Base-by-base conservation (phyloP, 2,113 vertebrate genomes). In the Percina caprodes region DNA sequence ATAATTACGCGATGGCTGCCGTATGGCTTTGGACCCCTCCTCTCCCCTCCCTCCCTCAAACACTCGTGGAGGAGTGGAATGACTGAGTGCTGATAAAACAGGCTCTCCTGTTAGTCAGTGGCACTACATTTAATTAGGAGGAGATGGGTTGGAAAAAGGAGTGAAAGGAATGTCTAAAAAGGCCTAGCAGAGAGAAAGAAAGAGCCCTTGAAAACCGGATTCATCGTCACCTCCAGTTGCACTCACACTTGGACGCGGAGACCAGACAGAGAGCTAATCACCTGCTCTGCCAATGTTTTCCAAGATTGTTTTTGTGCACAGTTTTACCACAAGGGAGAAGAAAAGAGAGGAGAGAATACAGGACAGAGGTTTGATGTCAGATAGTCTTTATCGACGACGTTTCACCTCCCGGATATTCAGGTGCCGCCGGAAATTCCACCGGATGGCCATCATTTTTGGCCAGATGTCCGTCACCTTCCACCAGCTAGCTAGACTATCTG, bases 71-170 rank as follows among this genome's bases (percentile, higher is more conserved):
- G 75, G 69, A 83, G 79, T 69, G 77, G 72, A 79, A 68, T 77
- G 86, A 89, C 60, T 70, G 86, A 92, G 80, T 73, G 86, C 88
- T 83, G 89, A 90, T 93, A 91, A 92, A 82, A 86, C 82, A 69
- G 75, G 35, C 80, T 84, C 77, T 87, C 71, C 86, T 90, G 62
- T 86, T 83, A 30, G 79, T 83, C 85, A 62, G 76, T 78, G 85
- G 75, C 88, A 69, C 58, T 52, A 80, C 89, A 86, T 89, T 91
- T 92, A 87, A 93, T 92, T 91, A 90, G 80, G 62, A 85, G 84
- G 73, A 86, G 72, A 91, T 80, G 82, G 75, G 71, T 70, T 62
- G 59, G 69, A 72, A 73, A 76, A 77, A 74, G 15, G 30, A 85
- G 51, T 56, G 59, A 75, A 80, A 86, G 51, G 60, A n/a, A 54